Evolutionary conservation across 2,113 vertebrate genomes (phyloP).

Genomic region (Heloderma charlesbogerti): DNA sequence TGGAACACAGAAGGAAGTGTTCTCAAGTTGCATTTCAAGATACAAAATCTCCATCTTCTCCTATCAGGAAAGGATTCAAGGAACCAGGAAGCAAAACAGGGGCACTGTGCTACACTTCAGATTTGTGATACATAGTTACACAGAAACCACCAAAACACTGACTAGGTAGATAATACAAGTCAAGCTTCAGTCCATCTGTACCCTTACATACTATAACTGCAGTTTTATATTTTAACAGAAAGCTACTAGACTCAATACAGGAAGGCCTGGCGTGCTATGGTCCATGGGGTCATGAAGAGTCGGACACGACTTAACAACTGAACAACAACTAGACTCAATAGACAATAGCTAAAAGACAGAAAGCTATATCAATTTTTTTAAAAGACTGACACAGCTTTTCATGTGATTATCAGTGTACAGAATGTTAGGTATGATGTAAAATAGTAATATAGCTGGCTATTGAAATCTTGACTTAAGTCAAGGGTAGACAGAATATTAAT

Average conservation of each 20-base stretch:
- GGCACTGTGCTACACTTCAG: background rate
- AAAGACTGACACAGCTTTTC: background rate
- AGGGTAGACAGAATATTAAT: too few species aligned
- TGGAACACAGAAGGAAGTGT: background rate
- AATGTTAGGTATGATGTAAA: background rate
- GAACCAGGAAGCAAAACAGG: background rate
- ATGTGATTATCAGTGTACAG: too few species aligned
- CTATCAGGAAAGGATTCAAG: background rate
- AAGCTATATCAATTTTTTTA: too few species aligned
- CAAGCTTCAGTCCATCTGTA: background rate
- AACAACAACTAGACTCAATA: too few species aligned
- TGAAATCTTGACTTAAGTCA: background rate
- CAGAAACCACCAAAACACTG: background rate
- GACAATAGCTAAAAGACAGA: too few species aligned
- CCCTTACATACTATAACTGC: background rate
- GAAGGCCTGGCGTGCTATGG: too few species aligned
- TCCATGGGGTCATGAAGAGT: too few species aligned
- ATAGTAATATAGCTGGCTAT: background rate
- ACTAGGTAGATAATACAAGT: background rate
- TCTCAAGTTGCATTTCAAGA: background rate
- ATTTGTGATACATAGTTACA: background rate
- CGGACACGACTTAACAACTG: too few species aligned
- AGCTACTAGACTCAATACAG: too few species aligned
- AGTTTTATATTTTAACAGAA: background rate
- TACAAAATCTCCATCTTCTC: background rate